Percentiles rank a stretch among this genome's conserved stretches.
Conservation (phyloP, 1,140 invertebrate genomes). For the Macrocentrus cingulum region DNA sequence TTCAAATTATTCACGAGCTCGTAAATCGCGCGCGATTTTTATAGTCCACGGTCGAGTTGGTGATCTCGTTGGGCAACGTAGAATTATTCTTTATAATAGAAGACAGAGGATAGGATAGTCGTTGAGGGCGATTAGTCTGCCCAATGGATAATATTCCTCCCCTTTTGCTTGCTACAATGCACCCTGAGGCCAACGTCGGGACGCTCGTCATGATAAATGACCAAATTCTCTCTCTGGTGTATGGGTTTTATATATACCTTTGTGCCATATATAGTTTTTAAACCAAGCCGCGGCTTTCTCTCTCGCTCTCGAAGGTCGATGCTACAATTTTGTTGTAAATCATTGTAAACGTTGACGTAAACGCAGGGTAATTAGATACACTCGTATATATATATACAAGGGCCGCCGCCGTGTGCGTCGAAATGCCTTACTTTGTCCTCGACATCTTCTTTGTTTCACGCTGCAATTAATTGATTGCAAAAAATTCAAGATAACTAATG, state of each 20-base stretch:
- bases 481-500: no score
- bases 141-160: constrained; percentile 54
- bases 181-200: constrained; percentile 43
- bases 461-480: no score
- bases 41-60: constrained; percentile 4
- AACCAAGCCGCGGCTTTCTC: constrained; percentile 26
- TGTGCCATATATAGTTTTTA: constrained; percentile 43
- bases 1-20: constrained; percentile 17
- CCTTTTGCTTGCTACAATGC: constrained; percentile 42
- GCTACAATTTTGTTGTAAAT: constrained; percentile 58
- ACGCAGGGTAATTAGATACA: constrained; percentile 59
- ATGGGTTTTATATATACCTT: neutral
- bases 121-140: constrained; percentile 55
- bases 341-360: constrained; percentile 58
- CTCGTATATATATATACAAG: constrained; percentile 47
- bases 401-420: constrained; percentile 38
- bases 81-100: constrained; percentile 53
- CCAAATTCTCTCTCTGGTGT: constrained; percentile 47
- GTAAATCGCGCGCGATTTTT: constrained; percentile 13
- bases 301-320: constrained; percentile 48
- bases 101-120: constrained; percentile 7
- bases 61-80: constrained; percentile 31
- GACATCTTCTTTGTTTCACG: constrained; percentile 36
- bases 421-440: constrained; percentile 32
- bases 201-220: constrained; percentile 54